Percentiles rank a stretch among this genome's conserved stretches.
These are phyloP conservation scores for Xiphydria camelus DNA, from an alignment of 2,888 invertebrate genomes.

Conservation along the genomic window DNA sequence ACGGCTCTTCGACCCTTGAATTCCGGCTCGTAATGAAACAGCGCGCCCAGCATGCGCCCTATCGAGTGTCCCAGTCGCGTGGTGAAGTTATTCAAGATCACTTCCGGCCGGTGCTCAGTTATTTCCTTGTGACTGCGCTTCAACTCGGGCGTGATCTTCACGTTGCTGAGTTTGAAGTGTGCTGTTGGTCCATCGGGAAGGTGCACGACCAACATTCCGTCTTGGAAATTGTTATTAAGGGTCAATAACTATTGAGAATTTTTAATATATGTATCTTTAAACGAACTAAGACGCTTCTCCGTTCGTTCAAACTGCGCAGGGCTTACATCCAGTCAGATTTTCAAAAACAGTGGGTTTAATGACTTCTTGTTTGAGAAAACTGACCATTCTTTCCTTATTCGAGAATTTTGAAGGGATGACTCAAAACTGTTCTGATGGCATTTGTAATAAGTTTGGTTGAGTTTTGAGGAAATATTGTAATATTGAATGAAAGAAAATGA, in stretches of 20 bases:
- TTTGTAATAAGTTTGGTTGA: no score
- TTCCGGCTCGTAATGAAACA: conserved; percentile 96
- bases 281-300: no score
- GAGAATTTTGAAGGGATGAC: no score
- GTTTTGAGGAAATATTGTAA: no score
- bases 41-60: conserved; percentile 88
- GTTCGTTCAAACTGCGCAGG: no score
- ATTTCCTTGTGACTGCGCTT: conserved; percentile 79
- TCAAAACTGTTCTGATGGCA: no score
- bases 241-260: conserved; percentile 12
- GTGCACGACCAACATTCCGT: conserved; percentile 90
- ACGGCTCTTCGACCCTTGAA: conserved; percentile 91
- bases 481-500: no score
- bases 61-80: conserved; percentile 90
- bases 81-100: conserved; percentile 91
- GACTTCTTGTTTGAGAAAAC: no score
- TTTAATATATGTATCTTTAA: no score
- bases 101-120: conserved; percentile 87
- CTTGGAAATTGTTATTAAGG: conserved; percentile 56
- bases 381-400: no score
- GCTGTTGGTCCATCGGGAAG: conserved; percentile 97
- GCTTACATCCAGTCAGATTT: no score
- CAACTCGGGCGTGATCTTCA: conserved; percentile 86
- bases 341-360: no score
- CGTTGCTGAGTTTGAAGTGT: conserved; percentile 91